Evolutionary conservation across 2,888 invertebrate genomes (phyloP).

Genomic region (Anoplius nigerrimus): DNA sequence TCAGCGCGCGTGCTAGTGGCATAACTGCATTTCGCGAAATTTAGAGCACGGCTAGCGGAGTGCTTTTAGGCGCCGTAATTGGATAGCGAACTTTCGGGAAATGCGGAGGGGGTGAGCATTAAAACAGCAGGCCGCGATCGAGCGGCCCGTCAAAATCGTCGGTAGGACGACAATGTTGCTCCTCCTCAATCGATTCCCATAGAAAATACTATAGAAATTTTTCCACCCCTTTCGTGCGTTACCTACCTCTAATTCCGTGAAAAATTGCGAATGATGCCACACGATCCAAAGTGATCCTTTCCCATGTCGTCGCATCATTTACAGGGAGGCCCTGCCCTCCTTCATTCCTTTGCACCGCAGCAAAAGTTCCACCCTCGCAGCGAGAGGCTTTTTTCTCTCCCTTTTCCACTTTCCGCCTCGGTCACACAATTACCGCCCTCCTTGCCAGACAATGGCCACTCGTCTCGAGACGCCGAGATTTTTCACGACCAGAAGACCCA

Average conservation of each 20-base stretch:
- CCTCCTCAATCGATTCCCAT: no score
- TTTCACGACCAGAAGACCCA: background rate
- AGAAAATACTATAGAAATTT: no score
- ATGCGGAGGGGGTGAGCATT: constrained; percentile 50
- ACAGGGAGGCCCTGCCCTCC: no score
- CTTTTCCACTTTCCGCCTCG: background rate
- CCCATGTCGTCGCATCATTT: no score
- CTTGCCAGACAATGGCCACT: constrained; percentile 16
- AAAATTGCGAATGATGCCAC: no score
- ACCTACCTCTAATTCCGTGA: no score
- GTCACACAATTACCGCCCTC: constrained; percentile 18
- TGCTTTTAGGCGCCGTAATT: constrained; percentile 63
- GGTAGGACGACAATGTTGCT: background rate
- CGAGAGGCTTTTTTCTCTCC: no score
- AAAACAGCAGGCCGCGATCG: constrained; percentile 22
- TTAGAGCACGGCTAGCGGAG: constrained; percentile 56
- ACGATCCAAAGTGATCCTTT: no score
- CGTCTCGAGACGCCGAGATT: constrained; percentile 16
- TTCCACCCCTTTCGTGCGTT: no score
- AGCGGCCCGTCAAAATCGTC: constrained; percentile 18
- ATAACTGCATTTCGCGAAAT: constrained; percentile 62
- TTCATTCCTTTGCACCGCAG: no score
- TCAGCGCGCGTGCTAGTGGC: constrained; percentile 17
- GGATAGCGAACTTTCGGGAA: constrained; percentile 61
- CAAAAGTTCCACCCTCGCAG: no score